Base-by-base conservation (phyloP, 2,888 invertebrate species). In the Branchipolynoe longqiensis region DNA sequence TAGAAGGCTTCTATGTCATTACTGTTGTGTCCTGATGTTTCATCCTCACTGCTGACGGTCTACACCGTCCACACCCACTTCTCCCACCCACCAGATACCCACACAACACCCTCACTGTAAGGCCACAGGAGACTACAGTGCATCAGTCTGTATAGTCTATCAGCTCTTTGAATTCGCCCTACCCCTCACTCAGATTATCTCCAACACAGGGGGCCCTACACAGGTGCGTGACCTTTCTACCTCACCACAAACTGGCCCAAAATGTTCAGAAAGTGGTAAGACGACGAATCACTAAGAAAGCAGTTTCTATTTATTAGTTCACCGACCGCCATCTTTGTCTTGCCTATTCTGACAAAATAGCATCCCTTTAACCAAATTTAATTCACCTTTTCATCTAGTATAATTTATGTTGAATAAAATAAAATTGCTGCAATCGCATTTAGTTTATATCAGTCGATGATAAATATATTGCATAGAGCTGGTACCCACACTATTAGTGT, bases 1-100 rank as follows among this genome's bases (percentile, higher is more conserved):
- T n/a, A n/a, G n/a, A n/a, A n/a, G n/a, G n/a, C 41, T 54, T 28
- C 78, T 78, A 48, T 78, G 54, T 78, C 78, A 78, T 78, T 78
- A 78, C 54, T 6, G 41, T 78, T 54, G 48, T 78, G 78, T 8
- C 1, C 28, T 14, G 78, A 78, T 78, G 78, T 78, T 78, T 78
- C 78, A 25, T 78, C 78, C 28, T 28, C 28, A 31, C 28, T 31
- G 48, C 48, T 6, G 25, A 78, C 14, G 78, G 78, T 33, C 48
- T 48, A 78, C 78, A 78, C 14, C n/a, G 54, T 78, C 41, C 48
- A 28, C 78, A 31, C 48, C 41, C 41, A 12, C 48, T 38, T 33
- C 73, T 40, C 38, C 38, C 73, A 6, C 64, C 56, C 56, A 56
- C 56, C 56, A 22, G n/a, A n/a, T 1, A 56, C 28, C 62, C 31